Evolutionary conservation across 2,797 vertebrate genomes (phyloP).

Genomic region (Halcyon chelicuti): DNA sequence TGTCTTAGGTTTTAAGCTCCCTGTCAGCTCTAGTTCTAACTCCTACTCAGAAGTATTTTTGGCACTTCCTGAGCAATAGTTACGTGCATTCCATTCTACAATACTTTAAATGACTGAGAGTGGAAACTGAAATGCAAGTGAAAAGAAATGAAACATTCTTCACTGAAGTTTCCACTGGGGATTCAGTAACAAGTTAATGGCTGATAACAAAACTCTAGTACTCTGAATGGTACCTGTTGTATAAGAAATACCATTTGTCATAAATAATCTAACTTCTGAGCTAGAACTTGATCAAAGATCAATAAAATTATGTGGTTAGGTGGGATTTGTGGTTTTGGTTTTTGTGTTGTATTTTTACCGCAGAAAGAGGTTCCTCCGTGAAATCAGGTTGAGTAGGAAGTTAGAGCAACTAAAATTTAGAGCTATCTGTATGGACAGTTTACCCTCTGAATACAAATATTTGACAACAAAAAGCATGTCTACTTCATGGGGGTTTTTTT

Average conservation of each 20-base stretch:
- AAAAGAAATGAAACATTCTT: background rate
- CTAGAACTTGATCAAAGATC: background rate
- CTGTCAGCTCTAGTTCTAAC: background rate
- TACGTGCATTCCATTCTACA: background rate
- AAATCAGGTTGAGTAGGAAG: background rate
- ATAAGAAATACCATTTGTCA: background rate
- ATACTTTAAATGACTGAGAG: background rate
- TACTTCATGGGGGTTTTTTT: background rate
- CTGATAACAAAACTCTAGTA: background rate
- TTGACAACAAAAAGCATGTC: background rate
- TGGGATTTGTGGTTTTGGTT: accelerated
- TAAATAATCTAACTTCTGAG: background rate
- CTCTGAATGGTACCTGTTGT: background rate
- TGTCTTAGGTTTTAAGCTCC: background rate
- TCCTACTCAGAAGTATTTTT: background rate
- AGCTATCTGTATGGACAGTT: background rate
- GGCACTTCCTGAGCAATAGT: background rate
- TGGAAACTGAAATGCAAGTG: background rate
- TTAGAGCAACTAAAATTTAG: background rate
- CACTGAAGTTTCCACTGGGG: background rate
- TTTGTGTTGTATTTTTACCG: background rate
- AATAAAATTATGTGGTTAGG: background rate
- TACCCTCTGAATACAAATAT: background rate
- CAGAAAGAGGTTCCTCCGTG: background rate
- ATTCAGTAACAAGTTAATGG: background rate